A percentile compares a stretch with the other conserved stretches of the same genome.
Evolutionary conservation across 2,888 invertebrate genomes (phyloP).

Genomic region (Cloeon dipterum): DNA sequence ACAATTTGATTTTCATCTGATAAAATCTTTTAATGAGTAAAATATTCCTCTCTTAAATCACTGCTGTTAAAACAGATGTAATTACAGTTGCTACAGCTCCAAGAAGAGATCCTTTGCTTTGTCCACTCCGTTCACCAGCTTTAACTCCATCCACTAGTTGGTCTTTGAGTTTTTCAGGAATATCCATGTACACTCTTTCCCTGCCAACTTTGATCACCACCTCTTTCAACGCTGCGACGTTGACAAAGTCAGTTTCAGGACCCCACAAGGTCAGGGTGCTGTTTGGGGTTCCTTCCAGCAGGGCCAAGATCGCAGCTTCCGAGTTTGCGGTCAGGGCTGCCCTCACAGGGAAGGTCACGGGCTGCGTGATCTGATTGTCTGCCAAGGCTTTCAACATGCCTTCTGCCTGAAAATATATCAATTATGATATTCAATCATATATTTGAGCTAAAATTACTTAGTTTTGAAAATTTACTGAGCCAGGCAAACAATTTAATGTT

Average conservation of each 20-base stretch:
- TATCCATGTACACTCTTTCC: constrained; percentile 49
- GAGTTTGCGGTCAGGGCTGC: constrained; percentile 46
- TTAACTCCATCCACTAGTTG: too few species aligned
- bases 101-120: too few species aligned
- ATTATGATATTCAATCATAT: neutral
- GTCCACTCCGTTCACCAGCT: too few species aligned
- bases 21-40: too few species aligned
- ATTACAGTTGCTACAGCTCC: too few species aligned
- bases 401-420: too few species aligned
- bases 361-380: constrained; percentile 26
- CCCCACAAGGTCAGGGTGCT: constrained; percentile 67
- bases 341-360: constrained; percentile 59
- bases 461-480: neutral
- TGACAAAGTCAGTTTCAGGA: constrained; percentile 36
- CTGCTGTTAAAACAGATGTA: too few species aligned
- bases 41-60: too few species aligned
- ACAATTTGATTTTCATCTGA: too few species aligned
- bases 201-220: constrained; percentile 42
- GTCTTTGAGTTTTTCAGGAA: constrained; percentile 33
- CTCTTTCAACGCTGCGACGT: constrained; percentile 34
- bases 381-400: constrained; percentile 33
- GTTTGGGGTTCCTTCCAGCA: constrained; percentile 27
- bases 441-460: neutral
- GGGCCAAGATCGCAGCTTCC: constrained; percentile 28
- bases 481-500: neutral